A percentile compares a stretch with the other conserved stretches of the same genome.
phyloP scores from a whole-genome alignment of 1,140 invertebrate species.

The Drosophila ambigua region DNA sequence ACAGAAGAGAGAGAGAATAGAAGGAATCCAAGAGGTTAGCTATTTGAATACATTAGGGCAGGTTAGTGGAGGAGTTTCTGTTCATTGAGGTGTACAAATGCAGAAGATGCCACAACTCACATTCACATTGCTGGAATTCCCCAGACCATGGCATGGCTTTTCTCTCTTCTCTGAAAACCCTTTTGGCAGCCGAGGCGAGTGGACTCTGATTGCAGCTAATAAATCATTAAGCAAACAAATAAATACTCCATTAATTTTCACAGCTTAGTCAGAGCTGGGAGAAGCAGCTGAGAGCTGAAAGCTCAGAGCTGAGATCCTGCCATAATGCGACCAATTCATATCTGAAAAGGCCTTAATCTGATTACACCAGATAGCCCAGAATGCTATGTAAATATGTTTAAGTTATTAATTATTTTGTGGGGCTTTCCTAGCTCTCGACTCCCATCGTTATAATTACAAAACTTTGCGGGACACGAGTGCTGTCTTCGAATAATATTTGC shows the following conservation, averaged over 20 bases:
- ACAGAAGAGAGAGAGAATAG: slow-evolving; percentile 2
- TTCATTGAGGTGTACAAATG: slow-evolving; percentile 26
- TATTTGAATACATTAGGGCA: no score
- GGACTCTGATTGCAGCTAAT: slow-evolving; percentile 48
- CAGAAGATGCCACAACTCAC: neutral
- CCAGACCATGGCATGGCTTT: neutral
- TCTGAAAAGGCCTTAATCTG: slow-evolving; percentile 73
- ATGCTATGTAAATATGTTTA: slow-evolving; percentile 70
- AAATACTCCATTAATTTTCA: slow-evolving; percentile 79
- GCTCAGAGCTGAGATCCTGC: slow-evolving; percentile 53
- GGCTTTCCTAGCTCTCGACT: slow-evolving; percentile 48
- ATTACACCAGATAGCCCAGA: slow-evolving; percentile 59
- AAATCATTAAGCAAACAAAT: slow-evolving; percentile 79
- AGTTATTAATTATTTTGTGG: slow-evolving; percentile 77
- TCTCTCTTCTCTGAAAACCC: slow-evolving; percentile 14
- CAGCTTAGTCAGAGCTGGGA: slow-evolving; percentile 56
- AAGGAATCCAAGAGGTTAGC: no score
- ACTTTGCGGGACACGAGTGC: slow-evolving; percentile 13
- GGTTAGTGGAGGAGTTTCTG: neutral
- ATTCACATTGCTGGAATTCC: slow-evolving; percentile 7
- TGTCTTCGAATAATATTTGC: slow-evolving; percentile 68
- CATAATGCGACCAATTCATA: slow-evolving; percentile 72
- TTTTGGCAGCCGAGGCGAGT: slow-evolving; percentile 4
- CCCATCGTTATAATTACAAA: slow-evolving; percentile 59
- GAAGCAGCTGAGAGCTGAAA: slow-evolving; percentile 4